Conservation (phyloP, 2,888 invertebrate genomes). For the Oxytorus armatus region DNA sequence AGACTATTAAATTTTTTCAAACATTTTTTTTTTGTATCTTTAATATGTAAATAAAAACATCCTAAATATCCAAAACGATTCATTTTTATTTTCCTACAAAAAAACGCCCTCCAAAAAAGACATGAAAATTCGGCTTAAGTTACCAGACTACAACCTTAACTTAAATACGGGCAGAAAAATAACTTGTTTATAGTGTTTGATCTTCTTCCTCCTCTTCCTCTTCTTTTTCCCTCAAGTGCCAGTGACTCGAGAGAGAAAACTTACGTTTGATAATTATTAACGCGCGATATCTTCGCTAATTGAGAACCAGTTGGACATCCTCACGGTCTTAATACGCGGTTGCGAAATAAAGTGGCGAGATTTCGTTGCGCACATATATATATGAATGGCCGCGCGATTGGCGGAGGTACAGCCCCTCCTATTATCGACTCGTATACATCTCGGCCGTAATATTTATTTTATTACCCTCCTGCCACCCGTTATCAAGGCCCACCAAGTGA, state of each 20-base stretch:
- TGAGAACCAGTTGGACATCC: constrained; percentile 69
- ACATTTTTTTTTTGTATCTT: too few species aligned
- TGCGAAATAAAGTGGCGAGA: constrained; percentile 46
- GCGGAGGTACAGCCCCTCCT: neutral
- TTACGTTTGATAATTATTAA: constrained; percentile 49
- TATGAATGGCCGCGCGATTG: constrained; percentile 36
- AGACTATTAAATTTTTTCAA: too few species aligned
- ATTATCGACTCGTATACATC: constrained; percentile 37
- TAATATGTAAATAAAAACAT: too few species aligned
- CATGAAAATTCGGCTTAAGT: too few species aligned
- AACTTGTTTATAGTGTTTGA: constrained; percentile 47
- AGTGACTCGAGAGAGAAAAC: constrained; percentile 28
- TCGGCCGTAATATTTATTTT: constrained; percentile 28
- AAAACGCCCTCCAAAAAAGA: too few species aligned
- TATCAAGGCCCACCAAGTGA: constrained; percentile 65
- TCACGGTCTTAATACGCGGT: constrained; percentile 50
- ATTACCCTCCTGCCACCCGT: constrained; percentile 42
- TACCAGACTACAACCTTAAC: too few species aligned
- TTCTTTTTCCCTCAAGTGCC: neutral
- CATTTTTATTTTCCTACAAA: too few species aligned
- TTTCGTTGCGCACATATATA: constrained; percentile 9
- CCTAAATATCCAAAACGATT: too few species aligned
- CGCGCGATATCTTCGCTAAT: constrained; percentile 66
- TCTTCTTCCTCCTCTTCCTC: neutral
- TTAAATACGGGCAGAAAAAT: neutral